These are phyloP conservation scores for Calephelis nemesis DNA, from an alignment of 1,140 invertebrate genomes.

Conservation along the genomic window DNA sequence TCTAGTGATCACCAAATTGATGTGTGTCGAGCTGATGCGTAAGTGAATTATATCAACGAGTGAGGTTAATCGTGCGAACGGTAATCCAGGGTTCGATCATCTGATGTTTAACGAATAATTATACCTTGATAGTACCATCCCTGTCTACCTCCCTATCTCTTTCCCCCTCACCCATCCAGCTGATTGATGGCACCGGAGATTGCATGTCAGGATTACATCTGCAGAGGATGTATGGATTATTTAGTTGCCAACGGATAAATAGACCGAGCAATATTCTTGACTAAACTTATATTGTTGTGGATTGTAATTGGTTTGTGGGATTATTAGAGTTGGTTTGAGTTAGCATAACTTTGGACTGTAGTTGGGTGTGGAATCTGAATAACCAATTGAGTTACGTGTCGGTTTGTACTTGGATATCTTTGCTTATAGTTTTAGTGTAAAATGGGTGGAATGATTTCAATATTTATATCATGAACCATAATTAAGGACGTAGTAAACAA, in stretches of 20 bases:
- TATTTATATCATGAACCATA: too few species aligned
- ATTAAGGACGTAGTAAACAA: too few species aligned
- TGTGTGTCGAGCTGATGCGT: constrained; percentile 21
- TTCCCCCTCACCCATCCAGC: constrained; percentile 36
- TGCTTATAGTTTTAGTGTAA: too few species aligned
- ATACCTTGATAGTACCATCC: constrained; percentile 25
- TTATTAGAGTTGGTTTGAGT: constrained; percentile 26
- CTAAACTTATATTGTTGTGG: constrained; percentile 33
- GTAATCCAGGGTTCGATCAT: constrained; percentile 31
- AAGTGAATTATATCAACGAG: constrained; percentile 24
- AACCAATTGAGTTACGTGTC: too few species aligned
- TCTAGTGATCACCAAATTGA: constrained; percentile 8
- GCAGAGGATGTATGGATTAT: constrained; percentile 68
- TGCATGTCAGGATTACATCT: constrained; percentile 75
- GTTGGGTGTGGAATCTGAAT: too few species aligned
- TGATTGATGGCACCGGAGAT: constrained; percentile 73
- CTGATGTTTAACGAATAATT: constrained; percentile 32
- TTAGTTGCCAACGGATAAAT: constrained; percentile 59
- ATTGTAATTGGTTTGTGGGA: constrained; percentile 20
- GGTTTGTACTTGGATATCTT: too few species aligned
- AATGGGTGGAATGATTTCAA: too few species aligned
- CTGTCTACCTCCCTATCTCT: constrained; percentile 26
- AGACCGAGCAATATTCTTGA: constrained; percentile 47
- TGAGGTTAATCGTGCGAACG: constrained; percentile 25
- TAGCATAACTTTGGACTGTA: constrained; percentile 5